Base-by-base conservation (phyloP, 2,888 invertebrate genomes). In the Drosophila mulleri region DNA sequence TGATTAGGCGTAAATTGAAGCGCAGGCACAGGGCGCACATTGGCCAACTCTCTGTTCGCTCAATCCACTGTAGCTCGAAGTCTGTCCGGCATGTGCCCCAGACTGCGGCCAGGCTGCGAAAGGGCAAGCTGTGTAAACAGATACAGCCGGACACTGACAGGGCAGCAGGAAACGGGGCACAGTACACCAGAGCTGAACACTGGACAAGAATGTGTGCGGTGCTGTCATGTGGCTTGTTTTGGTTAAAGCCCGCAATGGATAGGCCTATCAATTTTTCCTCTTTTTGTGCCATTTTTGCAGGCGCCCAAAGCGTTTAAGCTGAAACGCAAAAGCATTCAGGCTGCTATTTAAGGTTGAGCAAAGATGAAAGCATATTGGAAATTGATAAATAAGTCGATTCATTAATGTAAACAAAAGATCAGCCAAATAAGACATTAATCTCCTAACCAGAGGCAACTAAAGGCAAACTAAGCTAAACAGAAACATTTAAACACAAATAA, bases 121-220 rank as follows among this genome's bases (percentile, higher is more conserved):
- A 85, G 85, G 72, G 76, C 83, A 78, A 78, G 80, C 80, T 70
- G 75, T 73, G 89, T 80, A 90, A 88, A 90, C 83, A 91, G 72
- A 84, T 83, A 63, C 87, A 81, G 80, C 80, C 75, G 82, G 80
- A 86, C 78, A 78, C 65, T 66, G 72, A 57, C 72, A 56, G 18
- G 64, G 63, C 45, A 26, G 20, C 44, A 12, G 41, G 18, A 42
- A 44, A 20, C 32, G 3, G 32, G 11, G 32, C 32, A n/a, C n/a
- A n/a, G n/a, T n/a, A n/a, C n/a, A n/a, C n/a, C n/a, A n/a, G n/a
- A n/a, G 26, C 12, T 2, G 50, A n/a, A 2, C 1, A 39, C 53
- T 9, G 35, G 53, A 14, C 39, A 35, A 52, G 37, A 42, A 52
- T 50, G 66, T 61, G 66, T 67, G 63, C 60, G 72, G 60, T 44